Base-by-base conservation (phyloP, 2,797 vertebrate genomes). In the Sus cebifrons region DNA sequence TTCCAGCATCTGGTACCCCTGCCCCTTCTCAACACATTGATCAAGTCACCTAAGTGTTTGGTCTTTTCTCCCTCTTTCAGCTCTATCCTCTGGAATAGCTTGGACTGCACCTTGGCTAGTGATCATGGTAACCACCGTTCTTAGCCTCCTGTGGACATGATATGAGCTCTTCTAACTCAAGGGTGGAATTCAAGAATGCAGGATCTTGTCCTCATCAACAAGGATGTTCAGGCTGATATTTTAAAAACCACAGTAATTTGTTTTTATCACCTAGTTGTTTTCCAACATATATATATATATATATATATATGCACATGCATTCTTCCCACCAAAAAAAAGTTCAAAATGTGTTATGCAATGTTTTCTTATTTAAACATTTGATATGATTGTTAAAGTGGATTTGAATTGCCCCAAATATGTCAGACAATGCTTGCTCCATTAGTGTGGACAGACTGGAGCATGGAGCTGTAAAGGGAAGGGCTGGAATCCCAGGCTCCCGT, bases 41-140 rank as follows among this genome's bases (percentile, higher is more conserved):
- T 32, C 62, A 90, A 81, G 25, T 49, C 32, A 84, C 16, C 5
- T 82, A 94, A 82, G 9, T 68, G 0, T 71, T 25, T 83, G 23
- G 16, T 2, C 0, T 89, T 97, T 86, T 91, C 58, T 95, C 95
- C 36, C 1, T 97, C 40, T 97, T 97, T 84, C 95, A 98, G 97
- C 0, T 14, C 3, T 0, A 67, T 96, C 97, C 13, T 92, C 65
- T 89, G 94, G 77, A 94, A 54, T 62, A 20, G 11, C 3, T 3
- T 36, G 52, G 85, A 86, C 3, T 14, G 5, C 68, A 64, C 3
- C 3, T 1, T 95, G 94, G 87, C 25, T 91, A 4, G 10, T 73
- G 16, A 15, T 83, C 73, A 60, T 52, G 8, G 11, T 62, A 7
- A 27, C 60, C 32, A 56, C 3, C 3, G 6, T 77, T 67, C 15